Base-by-base conservation (phyloP, 2,797 vertebrate species). In the Enteromius unitaeniatus region DNA sequence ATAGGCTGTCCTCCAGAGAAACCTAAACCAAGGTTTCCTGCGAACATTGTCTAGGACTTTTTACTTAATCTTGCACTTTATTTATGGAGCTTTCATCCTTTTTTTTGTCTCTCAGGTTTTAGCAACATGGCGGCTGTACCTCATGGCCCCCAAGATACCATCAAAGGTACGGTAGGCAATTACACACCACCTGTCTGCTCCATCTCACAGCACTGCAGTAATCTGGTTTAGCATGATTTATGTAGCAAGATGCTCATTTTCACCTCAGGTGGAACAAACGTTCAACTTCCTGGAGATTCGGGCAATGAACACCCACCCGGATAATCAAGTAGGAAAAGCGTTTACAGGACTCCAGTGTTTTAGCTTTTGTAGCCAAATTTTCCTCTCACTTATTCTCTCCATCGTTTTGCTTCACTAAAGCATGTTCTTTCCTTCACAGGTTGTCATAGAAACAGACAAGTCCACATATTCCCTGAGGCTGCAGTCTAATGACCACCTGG, bases 211-310 rank as follows among this genome's bases (percentile, higher is more conserved):
- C 75, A 60, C 82, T 37, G 74, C 19, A 34, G 74, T 70, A 84
- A 84, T 84, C 75, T 84, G 51, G 70, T 72, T 73, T 28, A 53
- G 45, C n/a, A 17, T 45, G 67, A 9, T 10, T 58, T 14, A 31
- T 31, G 40, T 73, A 28, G 40, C 70, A 40, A 17, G 13, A 72
- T 74, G 45, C 83, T 58, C 81, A 55, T 82, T 70, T 65, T 82
- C 13, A 62, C 87, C 87, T 49, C 89, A 97, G 96, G 90, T 96
- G 85, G 97, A 97, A 84, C 95, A 95, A 84, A 96, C 96, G 7
- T 97, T 97, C 93, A 97, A 97, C 91, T 97, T 97, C 85, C 88
- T 97, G 91, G 97, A 97, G 93, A 97, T 97, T 88, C 94, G 96
- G 79, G 93, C 96, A 58, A 96, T 97, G 90, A 97, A 95, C 90